These are phyloP conservation scores for Caenorhabditis tropicalis DNA, from an alignment of 1,140 invertebrate genomes.

Conservation along the genomic window DNA sequence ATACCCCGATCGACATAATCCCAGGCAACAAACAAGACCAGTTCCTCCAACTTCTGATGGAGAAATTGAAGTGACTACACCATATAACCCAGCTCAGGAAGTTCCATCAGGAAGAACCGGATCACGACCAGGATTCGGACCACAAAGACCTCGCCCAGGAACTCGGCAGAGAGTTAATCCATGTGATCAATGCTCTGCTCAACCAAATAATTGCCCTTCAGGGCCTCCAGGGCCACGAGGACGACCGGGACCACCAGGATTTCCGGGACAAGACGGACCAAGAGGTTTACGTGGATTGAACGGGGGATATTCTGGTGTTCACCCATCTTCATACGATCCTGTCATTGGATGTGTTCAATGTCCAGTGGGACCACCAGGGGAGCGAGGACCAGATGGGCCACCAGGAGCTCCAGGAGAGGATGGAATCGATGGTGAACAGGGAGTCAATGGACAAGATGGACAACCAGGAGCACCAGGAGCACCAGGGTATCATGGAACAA, in stretches of 20 bases:
- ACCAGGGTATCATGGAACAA: conserved; percentile 19
- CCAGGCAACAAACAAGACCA: conserved; percentile 2
- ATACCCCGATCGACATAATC: background rate
- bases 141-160: background rate
- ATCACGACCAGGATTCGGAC: background rate
- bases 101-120: background rate
- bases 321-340: conserved; percentile 20
- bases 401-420: conserved; percentile 38
- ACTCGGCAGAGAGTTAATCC: background rate
- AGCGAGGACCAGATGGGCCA: background rate
- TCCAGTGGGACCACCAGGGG: conserved; percentile 7
- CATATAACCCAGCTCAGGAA: background rate
- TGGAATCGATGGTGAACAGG: conserved; percentile 32
- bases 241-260: conserved; percentile 23
- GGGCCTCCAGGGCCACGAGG: conserved; percentile 35
- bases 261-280: conserved; percentile 30
- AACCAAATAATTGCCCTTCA: conserved; percentile 21
- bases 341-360: background rate
- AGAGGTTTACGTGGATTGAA: background rate
- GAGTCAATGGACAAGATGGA: conserved; percentile 40
- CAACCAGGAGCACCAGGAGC: conserved; percentile 19
- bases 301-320: conserved; percentile 9
- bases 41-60: conserved; percentile 13
- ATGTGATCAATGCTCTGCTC: conserved; percentile 34
- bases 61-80: background rate